phyloP scores from a whole-genome alignment of 2,797 vertebrate species.

The Gymnoscopelus microlampas region DNA sequence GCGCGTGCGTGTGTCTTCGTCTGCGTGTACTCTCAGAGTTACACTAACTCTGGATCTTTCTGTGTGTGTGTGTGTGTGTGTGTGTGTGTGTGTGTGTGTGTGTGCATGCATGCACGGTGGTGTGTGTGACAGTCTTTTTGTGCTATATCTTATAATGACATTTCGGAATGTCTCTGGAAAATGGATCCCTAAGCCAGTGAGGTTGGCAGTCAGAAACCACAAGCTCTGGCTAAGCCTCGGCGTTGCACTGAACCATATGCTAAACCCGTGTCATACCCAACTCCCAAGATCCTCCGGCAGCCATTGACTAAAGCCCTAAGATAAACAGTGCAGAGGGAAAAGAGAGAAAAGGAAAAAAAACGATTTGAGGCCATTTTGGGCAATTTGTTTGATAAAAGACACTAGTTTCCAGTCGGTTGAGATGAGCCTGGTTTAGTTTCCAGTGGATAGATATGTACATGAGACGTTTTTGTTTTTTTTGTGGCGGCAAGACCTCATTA shows the following conservation, averaged over 20 bases:
- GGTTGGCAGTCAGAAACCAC: conserved; percentile 79
- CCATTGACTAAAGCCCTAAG: conserved; percentile 79
- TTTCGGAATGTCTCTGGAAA: conserved; percentile 86
- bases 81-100: conserved; percentile 43
- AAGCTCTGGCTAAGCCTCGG: conserved; percentile 77
- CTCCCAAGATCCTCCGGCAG: conserved; percentile 62
- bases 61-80: conserved; percentile 29
- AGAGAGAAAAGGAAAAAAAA: conserved; percentile 45
- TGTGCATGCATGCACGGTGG: conserved; percentile 11
- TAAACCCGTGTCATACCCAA: conserved; percentile 77
- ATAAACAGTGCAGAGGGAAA: conserved; percentile 71
- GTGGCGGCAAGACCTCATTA: conserved; percentile 66
- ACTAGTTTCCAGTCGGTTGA: conserved; percentile 61
- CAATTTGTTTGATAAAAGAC: conserved; percentile 73
- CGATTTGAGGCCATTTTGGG: conserved; percentile 76
- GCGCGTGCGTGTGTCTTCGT: neutral
- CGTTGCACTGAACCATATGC: conserved; percentile 80
- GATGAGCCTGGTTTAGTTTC: conserved; percentile 56
- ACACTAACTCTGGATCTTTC: too few relatives aligned
- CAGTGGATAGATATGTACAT: conserved; percentile 34
- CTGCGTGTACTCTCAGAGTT: too few relatives aligned
- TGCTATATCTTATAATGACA: conserved; percentile 80
- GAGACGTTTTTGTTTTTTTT: conserved; percentile 66
- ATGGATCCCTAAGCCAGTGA: conserved; percentile 73
- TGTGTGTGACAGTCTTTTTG: conserved; percentile 55